Conservation (phyloP, 2,113 vertebrate species). For the Neoarius graeffei region DNA sequence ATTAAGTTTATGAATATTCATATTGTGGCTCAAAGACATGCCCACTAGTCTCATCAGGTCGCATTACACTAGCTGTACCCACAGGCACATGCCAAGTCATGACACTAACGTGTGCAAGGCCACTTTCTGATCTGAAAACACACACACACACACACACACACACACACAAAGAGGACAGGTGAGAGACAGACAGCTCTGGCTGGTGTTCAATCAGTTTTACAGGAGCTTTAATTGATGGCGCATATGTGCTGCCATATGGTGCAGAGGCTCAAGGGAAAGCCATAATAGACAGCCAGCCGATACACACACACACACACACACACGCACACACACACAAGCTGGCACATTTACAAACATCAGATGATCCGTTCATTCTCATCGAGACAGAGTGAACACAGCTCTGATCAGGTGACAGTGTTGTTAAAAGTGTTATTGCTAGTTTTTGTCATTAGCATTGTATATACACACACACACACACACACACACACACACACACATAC, state of each 20-base stretch:
- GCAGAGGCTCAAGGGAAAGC: slow-evolving; percentile 71
- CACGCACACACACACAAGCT: slow-evolving; percentile 70
- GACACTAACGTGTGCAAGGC: neutral
- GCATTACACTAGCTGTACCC: neutral
- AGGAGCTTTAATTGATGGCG: slow-evolving; percentile 84
- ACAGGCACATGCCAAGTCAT: neutral
- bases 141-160: slow-evolving; percentile 30
- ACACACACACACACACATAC: slow-evolving; percentile 6
- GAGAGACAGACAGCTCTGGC: slow-evolving; percentile 68
- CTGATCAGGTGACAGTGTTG: slow-evolving; percentile 26
- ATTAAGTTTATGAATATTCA: neutral
- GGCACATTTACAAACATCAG: slow-evolving; percentile 81
- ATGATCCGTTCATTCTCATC: slow-evolving; percentile 66
- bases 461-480: slow-evolving; percentile 5
- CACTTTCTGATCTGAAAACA: neutral
- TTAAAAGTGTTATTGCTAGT: slow-evolving; percentile 16
- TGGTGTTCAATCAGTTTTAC: slow-evolving; percentile 76
- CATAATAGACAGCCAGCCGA: slow-evolving; percentile 78
- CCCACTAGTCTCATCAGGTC: neutral
- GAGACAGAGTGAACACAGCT: slow-evolving; percentile 1
- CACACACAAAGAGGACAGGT: slow-evolving; percentile 38
- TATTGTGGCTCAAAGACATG: neutral
- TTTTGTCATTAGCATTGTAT: neutral
- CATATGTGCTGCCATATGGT: slow-evolving; percentile 81
- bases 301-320: neutral